Evolutionary conservation across 2,113 vertebrate genomes (phyloP), one percentile per base, ranked within the genome.

Genomic region (Chlorocebus sabaeus): DNA sequence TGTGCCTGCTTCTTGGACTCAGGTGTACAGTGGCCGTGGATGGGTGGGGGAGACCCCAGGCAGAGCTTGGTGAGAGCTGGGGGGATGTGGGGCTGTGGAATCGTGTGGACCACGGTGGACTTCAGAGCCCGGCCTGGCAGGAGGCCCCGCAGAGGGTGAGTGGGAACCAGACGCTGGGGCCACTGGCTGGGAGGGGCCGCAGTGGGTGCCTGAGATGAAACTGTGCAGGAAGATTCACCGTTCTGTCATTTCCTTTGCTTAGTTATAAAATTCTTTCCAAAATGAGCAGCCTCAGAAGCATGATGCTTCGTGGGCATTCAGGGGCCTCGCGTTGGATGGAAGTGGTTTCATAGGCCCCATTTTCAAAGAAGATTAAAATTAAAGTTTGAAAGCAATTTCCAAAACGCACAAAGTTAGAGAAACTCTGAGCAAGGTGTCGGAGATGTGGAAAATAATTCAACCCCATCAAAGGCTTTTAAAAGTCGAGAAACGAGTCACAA

Each of bases 241-340:
- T 2, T 0, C 8, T 0, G 1, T 4, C 27, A 35, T 1, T 5
- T 16, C 76, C 45, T 67, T 12, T 18, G 0, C 16, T 20, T 5
- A 4, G 27, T n/a, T 2, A 4, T 1, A 5, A 68, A 2, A 8
- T 55, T 23, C 18, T 17, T 2, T 16, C 76, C 14, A 6, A 3
- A 7, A 16, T 1, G 7, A 6, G 27, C 23, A 9, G 48, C 48
- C 20, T 27, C 61, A 1, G 2, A 6, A n/a, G 0, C 3, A 7
- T 1, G 22, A 3, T 1, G 14, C 14, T 1, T 40, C 48, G 38
- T 11, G 27, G 43, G 27, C 9, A 0, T 20, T 18, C 30, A 2
- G 12, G 61, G 25, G 78, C 61, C 5, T 0, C 0, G 5, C 10
- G 0, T 6, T 0, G 1, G n/a, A 5, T 20, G 25, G 43, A 80